These are phyloP conservation scores for Semnornis frantzii DNA, from an alignment of 2,113 vertebrate genomes.

Conservation along the genomic window DNA sequence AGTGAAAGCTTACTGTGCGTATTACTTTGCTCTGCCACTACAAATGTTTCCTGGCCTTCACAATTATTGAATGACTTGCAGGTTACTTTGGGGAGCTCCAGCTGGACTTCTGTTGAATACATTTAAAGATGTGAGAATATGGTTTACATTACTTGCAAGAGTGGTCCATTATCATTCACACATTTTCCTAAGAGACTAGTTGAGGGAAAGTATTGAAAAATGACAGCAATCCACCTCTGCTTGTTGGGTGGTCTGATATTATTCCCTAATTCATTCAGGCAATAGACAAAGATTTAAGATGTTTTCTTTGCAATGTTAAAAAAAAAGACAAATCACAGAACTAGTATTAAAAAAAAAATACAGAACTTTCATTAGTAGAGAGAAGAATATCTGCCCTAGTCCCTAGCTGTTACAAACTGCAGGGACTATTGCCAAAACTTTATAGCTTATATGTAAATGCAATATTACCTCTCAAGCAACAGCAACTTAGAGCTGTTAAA, in stretches of 20 bases:
- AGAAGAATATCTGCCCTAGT: not conserved
- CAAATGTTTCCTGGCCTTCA: not conserved
- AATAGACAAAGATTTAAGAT: slow-evolving; percentile 6
- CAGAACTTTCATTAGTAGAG: not conserved
- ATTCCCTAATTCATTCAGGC: not conserved
- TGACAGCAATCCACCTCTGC: not conserved
- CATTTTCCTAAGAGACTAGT: slow-evolving; percentile 11
- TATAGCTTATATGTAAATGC: not conserved
- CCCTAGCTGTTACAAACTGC: not conserved
- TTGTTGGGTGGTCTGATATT: slow-evolving; percentile 42
- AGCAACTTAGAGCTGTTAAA: not conserved
- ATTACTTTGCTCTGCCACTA: not conserved
- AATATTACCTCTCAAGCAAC: not conserved
- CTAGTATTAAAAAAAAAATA: slow-evolving; percentile 28
- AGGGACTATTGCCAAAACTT: not conserved
- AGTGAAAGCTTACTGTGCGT: not conserved
- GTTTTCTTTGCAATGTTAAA: slow-evolving; percentile 13
- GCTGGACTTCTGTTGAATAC: not conserved
- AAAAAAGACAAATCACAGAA: not conserved
- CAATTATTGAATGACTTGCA: slow-evolving; percentile 4
- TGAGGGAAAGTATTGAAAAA: slow-evolving; percentile 23
- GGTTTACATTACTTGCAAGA: slow-evolving; percentile 60
- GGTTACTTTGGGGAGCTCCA: slow-evolving; percentile 30
- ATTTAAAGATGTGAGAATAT: slow-evolving; percentile 16
- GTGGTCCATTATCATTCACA: slow-evolving; percentile 34